Evolutionary conservation across 2,888 invertebrate genomes (phyloP).

Genomic region (Ectemnius continuus): DNA sequence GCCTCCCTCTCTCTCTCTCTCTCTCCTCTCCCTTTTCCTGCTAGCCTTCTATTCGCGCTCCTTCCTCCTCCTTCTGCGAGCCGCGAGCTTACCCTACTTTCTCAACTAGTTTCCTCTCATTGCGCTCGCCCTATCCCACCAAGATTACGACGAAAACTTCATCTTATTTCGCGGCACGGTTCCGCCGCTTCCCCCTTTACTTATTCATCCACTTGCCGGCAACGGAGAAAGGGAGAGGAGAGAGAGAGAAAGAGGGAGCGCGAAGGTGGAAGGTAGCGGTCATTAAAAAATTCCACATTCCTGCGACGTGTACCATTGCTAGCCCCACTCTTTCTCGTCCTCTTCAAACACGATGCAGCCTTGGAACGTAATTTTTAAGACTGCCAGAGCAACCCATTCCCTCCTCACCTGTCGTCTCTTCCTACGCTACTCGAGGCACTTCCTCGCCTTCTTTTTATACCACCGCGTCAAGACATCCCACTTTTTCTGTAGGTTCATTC

Average conservation of each 20-base stretch:
- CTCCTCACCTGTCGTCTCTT: neutral
- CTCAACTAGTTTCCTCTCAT: neutral
- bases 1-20: too few species aligned
- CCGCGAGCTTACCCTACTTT: neutral
- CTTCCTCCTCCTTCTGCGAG: neutral
- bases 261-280: neutral
- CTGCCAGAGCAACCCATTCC: neutral
- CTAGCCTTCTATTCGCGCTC: neutral
- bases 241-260: neutral
- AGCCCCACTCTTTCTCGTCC: neutral
- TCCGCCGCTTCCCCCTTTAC: slow-evolving; percentile 6
- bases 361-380: neutral
- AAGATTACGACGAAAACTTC: slow-evolving; percentile 11
- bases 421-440: neutral
- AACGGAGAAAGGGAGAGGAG: neutral
- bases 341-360: too few species aligned
- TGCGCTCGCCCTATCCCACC: neutral
- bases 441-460: neutral
- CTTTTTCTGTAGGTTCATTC: neutral
- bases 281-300: slow-evolving; percentile 3
- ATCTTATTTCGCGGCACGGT: slow-evolving; percentile 12
- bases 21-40: neutral
- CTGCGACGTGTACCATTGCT: neutral
- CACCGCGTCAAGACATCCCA: neutral
- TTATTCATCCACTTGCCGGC: neutral